Conservation (phyloP, 2,888 invertebrate species). For the Hyposoter dolosus region DNA sequence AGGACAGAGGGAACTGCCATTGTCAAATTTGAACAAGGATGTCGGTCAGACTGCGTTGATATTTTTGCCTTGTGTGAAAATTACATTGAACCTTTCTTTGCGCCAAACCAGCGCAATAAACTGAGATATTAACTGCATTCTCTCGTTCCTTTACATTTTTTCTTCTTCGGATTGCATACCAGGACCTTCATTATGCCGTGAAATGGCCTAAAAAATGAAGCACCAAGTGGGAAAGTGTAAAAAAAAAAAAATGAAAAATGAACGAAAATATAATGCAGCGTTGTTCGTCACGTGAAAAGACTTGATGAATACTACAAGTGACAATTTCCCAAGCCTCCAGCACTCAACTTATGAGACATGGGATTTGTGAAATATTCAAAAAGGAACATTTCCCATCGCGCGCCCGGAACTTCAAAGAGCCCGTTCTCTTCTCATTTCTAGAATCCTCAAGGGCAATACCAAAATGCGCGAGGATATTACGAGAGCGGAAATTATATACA, state of each 20-base stretch:
- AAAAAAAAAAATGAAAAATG: not conserved
- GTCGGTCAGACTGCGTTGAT: not conserved
- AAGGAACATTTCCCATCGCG: constrained; percentile 32
- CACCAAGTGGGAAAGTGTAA: constrained; percentile 19
- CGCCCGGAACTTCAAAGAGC: constrained; percentile 53
- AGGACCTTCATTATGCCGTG: not conserved
- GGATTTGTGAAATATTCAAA: constrained; percentile 60
- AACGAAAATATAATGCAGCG: constrained; percentile 19
- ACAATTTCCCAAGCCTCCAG: constrained; percentile 45
- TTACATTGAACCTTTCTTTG: not conserved
- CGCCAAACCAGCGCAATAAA: not conserved
- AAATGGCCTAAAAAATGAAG: not conserved
- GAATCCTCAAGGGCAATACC: constrained; percentile 41
- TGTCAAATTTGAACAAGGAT: not conserved
- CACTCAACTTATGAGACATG: constrained; percentile 62
- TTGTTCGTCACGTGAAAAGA: constrained; percentile 33
- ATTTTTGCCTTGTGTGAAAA: not conserved
- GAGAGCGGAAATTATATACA: not conserved
- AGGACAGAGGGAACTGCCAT: too few species aligned
- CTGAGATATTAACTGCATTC: not conserved
- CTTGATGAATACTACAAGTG: constrained; percentile 43
- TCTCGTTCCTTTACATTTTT: not conserved
- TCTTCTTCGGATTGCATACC: not conserved
- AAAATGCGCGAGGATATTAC: not conserved
- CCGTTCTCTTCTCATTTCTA: constrained; percentile 7